A percentile compares a stretch with the other conserved stretches of the same genome.
Conservation (phyloP, 2,888 invertebrate species). For the Drosophila kambysellisi region DNA sequence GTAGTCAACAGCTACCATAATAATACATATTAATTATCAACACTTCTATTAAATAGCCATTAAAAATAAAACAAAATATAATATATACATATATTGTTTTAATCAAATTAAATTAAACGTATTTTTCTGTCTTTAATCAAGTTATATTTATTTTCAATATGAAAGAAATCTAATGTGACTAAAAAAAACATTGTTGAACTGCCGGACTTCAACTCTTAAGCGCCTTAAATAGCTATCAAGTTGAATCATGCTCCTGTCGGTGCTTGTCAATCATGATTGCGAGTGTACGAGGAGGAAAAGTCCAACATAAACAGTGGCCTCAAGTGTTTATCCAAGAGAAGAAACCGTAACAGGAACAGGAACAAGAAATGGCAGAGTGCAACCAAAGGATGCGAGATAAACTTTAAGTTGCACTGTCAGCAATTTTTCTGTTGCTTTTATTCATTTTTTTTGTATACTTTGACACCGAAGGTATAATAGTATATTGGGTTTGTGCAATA, state of each 20-base stretch:
- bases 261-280: conserved; percentile 24
- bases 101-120: too few species aligned
- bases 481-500: too few species aligned
- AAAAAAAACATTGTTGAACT: neutral
- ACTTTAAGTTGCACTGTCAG: conserved; percentile 71
- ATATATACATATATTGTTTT: too few species aligned
- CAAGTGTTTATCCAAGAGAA: conserved; percentile 51
- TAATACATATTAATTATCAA: too few species aligned
- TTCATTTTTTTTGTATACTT: neutral
- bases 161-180: neutral
- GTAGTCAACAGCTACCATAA: too few species aligned
- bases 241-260: neutral
- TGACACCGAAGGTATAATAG: too few species aligned
- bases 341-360: neutral
- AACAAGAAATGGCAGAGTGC: conserved; percentile 2
- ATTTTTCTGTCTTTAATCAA: neutral
- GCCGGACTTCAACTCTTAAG: neutral
- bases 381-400: conserved; percentile 32
- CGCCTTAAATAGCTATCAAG: conserved; percentile 3
- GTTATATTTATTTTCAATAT: neutral
- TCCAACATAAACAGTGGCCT: conserved; percentile 28
- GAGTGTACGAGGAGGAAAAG: neutral
- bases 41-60: too few species aligned
- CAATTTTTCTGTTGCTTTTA: conserved; percentile 64
- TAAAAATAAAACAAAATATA: too few species aligned